Evolutionary conservation across 1,140 invertebrate genomes (phyloP).

Genomic region (Physella acuta): DNA sequence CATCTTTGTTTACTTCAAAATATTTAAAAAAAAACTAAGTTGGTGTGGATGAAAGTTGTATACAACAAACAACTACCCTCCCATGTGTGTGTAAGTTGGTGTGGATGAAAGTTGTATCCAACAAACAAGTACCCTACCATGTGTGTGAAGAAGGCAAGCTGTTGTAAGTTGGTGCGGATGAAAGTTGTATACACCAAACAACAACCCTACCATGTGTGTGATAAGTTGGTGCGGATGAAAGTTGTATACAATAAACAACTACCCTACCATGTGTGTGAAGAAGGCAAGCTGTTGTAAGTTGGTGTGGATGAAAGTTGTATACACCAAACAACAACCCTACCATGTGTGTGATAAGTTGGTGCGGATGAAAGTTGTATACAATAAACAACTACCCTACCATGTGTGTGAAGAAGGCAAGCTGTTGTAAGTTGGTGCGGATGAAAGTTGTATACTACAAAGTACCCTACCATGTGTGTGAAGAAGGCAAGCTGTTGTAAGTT

Average conservation of each 20-base stretch:
- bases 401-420: constrained; percentile 91
- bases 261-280: constrained; percentile 85
- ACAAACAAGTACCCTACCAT: constrained; percentile 66
- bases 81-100: constrained; percentile 88
- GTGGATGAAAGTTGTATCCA: constrained; percentile 88
- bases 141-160: constrained; percentile 91
- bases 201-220: constrained; percentile 80
- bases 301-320: constrained; percentile 89
- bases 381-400: constrained; percentile 67
- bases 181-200: constrained; percentile 81
- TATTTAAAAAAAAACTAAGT: too few species aligned
- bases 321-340: constrained; percentile 62
- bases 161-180: constrained; percentile 83
- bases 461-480: constrained; percentile 85
- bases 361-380: constrained; percentile 90
- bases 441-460: constrained; percentile 76
- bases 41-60: constrained; percentile 86
- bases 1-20: too few species aligned
- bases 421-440: constrained; percentile 83
- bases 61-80: constrained; percentile 64
- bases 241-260: constrained; percentile 73
- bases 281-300: constrained; percentile 85
- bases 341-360: constrained; percentile 90
- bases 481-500: constrained; percentile 85
- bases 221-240: constrained; percentile 86